These are phyloP conservation scores for Mesocricetus auratus DNA, from an alignment of 2,113 vertebrate genomes.

Conservation along the genomic window DNA sequence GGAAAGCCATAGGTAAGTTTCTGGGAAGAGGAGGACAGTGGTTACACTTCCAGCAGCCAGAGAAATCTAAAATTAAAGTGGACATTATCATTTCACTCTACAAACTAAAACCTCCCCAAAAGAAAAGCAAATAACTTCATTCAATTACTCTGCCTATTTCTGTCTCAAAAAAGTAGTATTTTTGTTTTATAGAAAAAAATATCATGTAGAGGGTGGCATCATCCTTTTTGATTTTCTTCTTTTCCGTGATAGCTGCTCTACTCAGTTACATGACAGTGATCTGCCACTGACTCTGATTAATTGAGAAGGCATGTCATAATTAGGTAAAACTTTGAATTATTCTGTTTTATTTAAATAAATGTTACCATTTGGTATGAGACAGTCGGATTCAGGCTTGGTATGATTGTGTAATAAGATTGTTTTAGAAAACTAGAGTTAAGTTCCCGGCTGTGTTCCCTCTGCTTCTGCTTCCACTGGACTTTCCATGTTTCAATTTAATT, in stretches of 20 bases:
- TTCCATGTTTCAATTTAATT: background rate
- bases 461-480: background rate
- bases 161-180: slow-evolving; percentile 51
- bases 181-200: background rate
- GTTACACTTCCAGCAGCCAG: background rate
- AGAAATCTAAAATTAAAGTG: background rate
- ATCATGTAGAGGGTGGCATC: background rate
- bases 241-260: background rate
- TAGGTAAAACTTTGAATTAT: background rate
- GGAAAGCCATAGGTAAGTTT: background rate
- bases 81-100: background rate
- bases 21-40: background rate
- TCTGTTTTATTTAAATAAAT: slow-evolving; percentile 39
- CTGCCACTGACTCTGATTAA: background rate
- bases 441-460: background rate
- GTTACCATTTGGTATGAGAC: background rate
- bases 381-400: background rate
- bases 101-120: background rate
- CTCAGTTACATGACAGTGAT: background rate
- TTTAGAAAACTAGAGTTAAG: background rate
- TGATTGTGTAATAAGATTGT: background rate
- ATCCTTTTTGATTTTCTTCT: background rate
- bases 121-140: background rate
- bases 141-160: background rate
- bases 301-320: background rate